Evolutionary conservation across 2,888 invertebrate genomes (phyloP).

Genomic region (Platerodrilus igneus): DNA sequence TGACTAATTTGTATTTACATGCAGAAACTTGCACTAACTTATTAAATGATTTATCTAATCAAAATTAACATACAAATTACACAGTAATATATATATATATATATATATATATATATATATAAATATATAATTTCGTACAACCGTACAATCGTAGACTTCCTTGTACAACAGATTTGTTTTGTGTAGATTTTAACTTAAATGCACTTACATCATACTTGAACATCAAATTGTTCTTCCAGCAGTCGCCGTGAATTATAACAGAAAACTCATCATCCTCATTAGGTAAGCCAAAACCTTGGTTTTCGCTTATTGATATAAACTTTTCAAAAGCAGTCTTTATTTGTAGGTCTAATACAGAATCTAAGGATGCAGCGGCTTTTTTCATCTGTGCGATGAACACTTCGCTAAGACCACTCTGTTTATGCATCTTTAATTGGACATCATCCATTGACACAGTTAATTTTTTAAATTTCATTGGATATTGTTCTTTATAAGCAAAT

Average conservation of each 20-base stretch:
- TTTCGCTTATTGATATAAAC: constrained; percentile 4
- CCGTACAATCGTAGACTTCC: too few relatives aligned
- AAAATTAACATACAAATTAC: too few relatives aligned
- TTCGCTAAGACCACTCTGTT: too few relatives aligned
- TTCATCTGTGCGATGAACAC: too few relatives aligned
- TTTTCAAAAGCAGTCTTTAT: constrained; percentile 2
- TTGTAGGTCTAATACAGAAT: constrained; percentile 6
- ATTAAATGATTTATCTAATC: too few relatives aligned
- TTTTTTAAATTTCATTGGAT: constrained; percentile 25
- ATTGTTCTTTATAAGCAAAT: constrained; percentile 30
- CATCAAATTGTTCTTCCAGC: constrained; percentile 24
- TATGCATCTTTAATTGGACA: constrained; percentile 1
- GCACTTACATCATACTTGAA: constrained; percentile 23
- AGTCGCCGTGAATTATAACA: constrained; percentile 22
- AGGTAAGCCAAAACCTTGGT: not conserved
- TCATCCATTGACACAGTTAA: constrained; percentile 13
- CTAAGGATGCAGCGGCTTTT: not conserved
- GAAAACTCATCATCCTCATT: not conserved
- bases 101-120: too few relatives aligned
- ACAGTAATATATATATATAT: too few relatives aligned
- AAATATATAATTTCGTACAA: too few relatives aligned
- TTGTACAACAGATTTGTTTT: too few relatives aligned
- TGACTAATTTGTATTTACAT: too few relatives aligned
- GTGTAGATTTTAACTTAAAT: too few relatives aligned
- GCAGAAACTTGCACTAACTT: too few relatives aligned